Base-by-base conservation (phyloP, 2,797 vertebrate species). In the Leptatherina wallacei region DNA sequence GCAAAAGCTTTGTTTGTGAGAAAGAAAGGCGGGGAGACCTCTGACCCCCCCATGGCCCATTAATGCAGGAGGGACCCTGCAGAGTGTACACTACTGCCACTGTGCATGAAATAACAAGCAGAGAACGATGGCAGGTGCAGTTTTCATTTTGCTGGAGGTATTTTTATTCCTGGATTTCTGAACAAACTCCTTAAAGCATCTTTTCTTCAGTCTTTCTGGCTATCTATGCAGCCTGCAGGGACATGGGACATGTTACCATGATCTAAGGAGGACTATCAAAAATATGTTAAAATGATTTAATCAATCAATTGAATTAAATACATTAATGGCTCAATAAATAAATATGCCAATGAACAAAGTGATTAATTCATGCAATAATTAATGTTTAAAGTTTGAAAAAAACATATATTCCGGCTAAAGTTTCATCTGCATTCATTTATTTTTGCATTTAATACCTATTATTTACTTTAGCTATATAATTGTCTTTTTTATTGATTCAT, bases 11-110 rank as follows among this genome's bases (percentile, higher is more conserved):
- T 63, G 38, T 79, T 59, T 74, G 67, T 13, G 80, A 65, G 68
- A 52, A 29, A 24, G 13, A 51, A 12, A 64, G 27, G n/a, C 59
- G 65, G 30, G 18, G 27, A 61, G 70, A 71, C 49, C 67, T 64
- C 65, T 75, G 27, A 38, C n/a, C 57, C 71, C 73, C 42, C 22
- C 22, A 44, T 36, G 52, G 66, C 16, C 33, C 59, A 70, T 62
- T 70, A 22, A 72, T 71, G 73, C 79, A 73, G 85, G 69, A 78
- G 83, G 58, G 64, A 76, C 76, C 65, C 16, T 20, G 55, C 62
- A 55, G 36, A 62, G 68, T 67, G 33, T 70, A 66, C 61, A 65
- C 57, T 67, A 79, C 73, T 64, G 22, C 52, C 47, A 30, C 65
- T 67, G 24, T 24, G 40, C 63, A 61, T 72, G 70, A 75, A 70